Evolutionary conservation across 1,140 invertebrate genomes (phyloP).

Genomic region (Drosophila repletoides): DNA sequence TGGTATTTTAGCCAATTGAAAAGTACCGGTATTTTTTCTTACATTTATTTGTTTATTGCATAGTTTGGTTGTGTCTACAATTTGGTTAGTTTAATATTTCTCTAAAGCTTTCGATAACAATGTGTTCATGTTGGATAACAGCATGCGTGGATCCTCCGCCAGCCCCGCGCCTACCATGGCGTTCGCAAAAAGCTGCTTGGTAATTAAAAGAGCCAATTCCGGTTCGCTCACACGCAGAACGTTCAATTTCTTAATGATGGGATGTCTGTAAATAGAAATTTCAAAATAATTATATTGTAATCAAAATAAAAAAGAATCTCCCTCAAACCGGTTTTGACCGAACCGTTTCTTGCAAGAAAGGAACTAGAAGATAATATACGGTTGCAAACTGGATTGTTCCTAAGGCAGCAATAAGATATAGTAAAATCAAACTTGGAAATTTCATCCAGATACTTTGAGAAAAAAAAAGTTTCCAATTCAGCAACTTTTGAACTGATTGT

Average conservation of each 20-base stretch:
- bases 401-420: no score
- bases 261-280: conserved; percentile 87
- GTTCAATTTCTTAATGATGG: conserved; percentile 94
- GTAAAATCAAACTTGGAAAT: no score
- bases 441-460: no score
- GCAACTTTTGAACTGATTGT: no score
- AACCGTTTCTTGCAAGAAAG: no score
- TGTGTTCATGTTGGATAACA: conserved; percentile 93
- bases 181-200: conserved; percentile 96
- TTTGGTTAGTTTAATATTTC: conserved; percentile 85
- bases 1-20: not conserved
- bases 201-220: conserved; percentile 91
- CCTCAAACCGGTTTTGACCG: no score
- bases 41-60: conserved; percentile 18
- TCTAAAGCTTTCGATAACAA: conserved; percentile 92
- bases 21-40: not conserved
- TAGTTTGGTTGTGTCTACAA: conserved; percentile 14
- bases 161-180: conserved; percentile 97
- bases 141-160: conserved; percentile 94
- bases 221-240: conserved; percentile 89
- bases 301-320: no score
- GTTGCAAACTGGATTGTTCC: no score
- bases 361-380: no score
- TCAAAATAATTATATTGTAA: not conserved
- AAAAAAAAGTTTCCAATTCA: no score